phyloP scores from a whole-genome alignment of 2,888 invertebrate genomes.

The Torymus auratus region DNA sequence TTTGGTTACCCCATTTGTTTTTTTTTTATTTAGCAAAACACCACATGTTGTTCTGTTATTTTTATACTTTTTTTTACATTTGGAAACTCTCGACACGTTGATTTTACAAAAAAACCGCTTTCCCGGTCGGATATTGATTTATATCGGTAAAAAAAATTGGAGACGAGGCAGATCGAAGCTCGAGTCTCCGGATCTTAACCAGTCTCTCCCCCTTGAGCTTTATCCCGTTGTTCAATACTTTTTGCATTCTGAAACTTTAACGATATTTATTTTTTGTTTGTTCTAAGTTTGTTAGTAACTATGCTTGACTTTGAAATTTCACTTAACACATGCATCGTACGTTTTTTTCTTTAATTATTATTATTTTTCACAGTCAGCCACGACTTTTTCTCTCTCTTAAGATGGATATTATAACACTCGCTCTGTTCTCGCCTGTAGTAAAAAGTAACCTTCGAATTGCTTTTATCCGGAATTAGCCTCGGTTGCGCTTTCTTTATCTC shows the following conservation, averaged over 20 bases:
- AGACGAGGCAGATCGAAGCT: slow-evolving; percentile 56
- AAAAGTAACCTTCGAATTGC: slow-evolving; percentile 56
- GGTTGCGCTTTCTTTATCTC: slow-evolving; percentile 50
- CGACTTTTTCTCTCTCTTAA: slow-evolving; percentile 60
- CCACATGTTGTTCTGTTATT: slow-evolving; percentile 41
- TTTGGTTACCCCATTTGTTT: slow-evolving; percentile 31
- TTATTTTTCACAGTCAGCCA: slow-evolving; percentile 66
- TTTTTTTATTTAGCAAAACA: slow-evolving; percentile 51
- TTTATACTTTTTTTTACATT: slow-evolving; percentile 2
- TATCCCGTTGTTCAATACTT: slow-evolving; percentile 48
- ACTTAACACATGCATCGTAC: slow-evolving; percentile 74
- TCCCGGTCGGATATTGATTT: slow-evolving; percentile 23
- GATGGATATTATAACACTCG: slow-evolving; percentile 53
- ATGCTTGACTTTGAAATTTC: slow-evolving; percentile 59
- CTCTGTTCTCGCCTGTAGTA: slow-evolving; percentile 42
- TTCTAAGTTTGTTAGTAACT: slow-evolving; percentile 58
- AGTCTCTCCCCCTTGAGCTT: slow-evolving; percentile 58
- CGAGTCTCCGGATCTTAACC: slow-evolving; percentile 57
- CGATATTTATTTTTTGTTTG: slow-evolving; percentile 23
- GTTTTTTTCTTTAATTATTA: slow-evolving; percentile 59
- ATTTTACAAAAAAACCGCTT: slow-evolving; percentile 44
- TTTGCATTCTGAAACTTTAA: slow-evolving; percentile 34
- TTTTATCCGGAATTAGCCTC: slow-evolving; percentile 32
- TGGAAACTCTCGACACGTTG: slow-evolving; percentile 35
- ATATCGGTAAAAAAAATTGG: slow-evolving; percentile 29